phyloP scores from a whole-genome alignment of 2,888 invertebrate genomes.

The Apotomis turbidana region DNA sequence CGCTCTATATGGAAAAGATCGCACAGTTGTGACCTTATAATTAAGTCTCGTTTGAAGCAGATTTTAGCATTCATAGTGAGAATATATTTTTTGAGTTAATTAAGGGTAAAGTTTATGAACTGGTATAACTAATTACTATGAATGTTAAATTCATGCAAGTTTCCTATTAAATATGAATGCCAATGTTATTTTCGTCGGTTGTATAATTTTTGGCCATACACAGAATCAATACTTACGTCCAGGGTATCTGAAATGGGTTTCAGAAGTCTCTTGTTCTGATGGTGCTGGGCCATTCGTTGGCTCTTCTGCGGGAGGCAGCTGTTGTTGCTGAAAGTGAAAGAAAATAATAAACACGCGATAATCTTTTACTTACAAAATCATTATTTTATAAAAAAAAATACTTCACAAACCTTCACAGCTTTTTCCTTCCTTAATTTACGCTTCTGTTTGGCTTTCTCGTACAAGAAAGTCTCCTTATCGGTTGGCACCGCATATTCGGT shows the following conservation, averaged over 20 bases:
- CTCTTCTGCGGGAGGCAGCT: conserved; percentile 47
- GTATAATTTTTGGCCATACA: background rate
- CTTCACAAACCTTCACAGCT: conserved; percentile 52
- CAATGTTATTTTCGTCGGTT: too few species aligned
- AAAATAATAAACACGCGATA: background rate
- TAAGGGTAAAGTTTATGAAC: too few species aligned
- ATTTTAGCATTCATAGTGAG: too few species aligned
- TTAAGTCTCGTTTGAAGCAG: too few species aligned
- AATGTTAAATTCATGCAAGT: too few species aligned
- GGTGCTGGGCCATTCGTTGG: conserved; percentile 54
- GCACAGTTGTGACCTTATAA: too few species aligned
- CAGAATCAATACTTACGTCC: conserved; percentile 61
- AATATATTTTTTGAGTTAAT: too few species aligned
- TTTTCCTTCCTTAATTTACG: conserved; percentile 69
- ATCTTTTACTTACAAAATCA: background rate
- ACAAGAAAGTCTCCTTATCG: conserved; percentile 70
- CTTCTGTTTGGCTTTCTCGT: conserved; percentile 80
- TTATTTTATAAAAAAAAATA: conserved; percentile 8
- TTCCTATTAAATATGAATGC: too few species aligned
- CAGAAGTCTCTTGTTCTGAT: conserved; percentile 72
- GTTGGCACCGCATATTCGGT: conserved; percentile 56
- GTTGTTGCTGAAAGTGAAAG: conserved; percentile 53
- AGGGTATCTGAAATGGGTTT: conserved; percentile 68
- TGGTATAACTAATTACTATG: too few species aligned
- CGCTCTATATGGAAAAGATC: too few species aligned